A percentile compares a stretch with the other conserved stretches of the same genome.
phyloP scores from a whole-genome alignment of 2,888 invertebrate genomes.

The Seira ritae region DNA sequence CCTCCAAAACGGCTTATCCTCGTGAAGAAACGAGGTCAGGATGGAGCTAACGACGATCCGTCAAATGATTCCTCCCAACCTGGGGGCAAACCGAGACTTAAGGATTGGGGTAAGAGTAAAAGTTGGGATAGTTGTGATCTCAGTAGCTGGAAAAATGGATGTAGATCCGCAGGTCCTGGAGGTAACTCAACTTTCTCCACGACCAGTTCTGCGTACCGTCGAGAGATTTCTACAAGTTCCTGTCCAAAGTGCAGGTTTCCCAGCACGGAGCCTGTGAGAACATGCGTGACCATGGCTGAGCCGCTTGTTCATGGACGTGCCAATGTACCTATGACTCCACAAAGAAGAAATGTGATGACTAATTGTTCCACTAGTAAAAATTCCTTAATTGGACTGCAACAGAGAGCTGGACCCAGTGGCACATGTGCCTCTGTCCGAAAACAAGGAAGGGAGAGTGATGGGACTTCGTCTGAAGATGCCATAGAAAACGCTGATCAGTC shows the following conservation, averaged over 20 bases:
- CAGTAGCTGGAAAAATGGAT: constrained; percentile 70
- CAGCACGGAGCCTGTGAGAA: constrained; percentile 55
- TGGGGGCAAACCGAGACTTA: constrained; percentile 76
- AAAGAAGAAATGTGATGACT: constrained; percentile 55
- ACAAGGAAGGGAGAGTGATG: background rate
- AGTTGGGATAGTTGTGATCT: constrained; percentile 91
- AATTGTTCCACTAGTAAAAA: constrained; percentile 51
- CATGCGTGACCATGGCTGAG: constrained; percentile 57
- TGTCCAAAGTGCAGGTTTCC: constrained; percentile 73
- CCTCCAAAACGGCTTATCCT: constrained; percentile 86
- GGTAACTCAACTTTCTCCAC: constrained; percentile 17
- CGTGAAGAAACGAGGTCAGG: constrained; percentile 79
- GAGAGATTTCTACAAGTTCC: constrained; percentile 56
- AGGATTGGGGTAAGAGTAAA: constrained; percentile 86
- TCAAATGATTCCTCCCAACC: constrained; percentile 73
- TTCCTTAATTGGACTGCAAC: constrained; percentile 29
- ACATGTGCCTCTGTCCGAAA: background rate
- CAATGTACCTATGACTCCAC: constrained; percentile 59
- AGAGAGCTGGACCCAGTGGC: constrained; percentile 6
- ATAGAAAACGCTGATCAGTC: constrained; percentile 51
- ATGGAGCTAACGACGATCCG: constrained; percentile 60
- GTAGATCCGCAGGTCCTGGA: constrained; percentile 5
- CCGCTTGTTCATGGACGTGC: constrained; percentile 53
- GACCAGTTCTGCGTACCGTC: constrained; percentile 35
- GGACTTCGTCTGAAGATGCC: constrained; percentile 39